A percentile compares a stretch with the other conserved stretches of the same genome.
These are phyloP conservation scores for Steinernema carpocapsae DNA, from an alignment of 2,888 invertebrate species.

Conservation along the genomic window DNA sequence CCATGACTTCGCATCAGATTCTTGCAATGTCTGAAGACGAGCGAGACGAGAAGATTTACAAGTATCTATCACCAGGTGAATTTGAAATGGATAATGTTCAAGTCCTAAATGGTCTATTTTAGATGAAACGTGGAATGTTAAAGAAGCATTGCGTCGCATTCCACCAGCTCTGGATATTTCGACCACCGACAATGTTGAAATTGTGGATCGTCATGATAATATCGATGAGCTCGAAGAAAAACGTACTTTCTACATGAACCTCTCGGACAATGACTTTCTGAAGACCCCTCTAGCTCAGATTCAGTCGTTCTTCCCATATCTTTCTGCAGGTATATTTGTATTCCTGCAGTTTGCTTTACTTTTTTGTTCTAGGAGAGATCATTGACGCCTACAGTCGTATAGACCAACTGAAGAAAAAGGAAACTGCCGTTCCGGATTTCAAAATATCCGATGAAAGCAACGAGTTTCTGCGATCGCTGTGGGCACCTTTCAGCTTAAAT, in stretches of 20 bases:
- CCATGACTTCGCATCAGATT: not conserved
- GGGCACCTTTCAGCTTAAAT: no score
- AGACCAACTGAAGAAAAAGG: not conserved
- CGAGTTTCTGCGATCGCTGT: not conserved
- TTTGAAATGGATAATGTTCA: no score
- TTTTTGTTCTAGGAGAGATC: constrained; percentile 6
- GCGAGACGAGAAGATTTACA: constrained; percentile 17
- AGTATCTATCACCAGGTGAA: constrained; percentile 25
- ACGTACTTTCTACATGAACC: not conserved
- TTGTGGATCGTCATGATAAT: not conserved
- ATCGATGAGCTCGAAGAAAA: not conserved
- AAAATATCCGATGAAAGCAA: not conserved
- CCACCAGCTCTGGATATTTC: constrained; percentile 1
- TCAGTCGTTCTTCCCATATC: not conserved
- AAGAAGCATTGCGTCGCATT: not conserved
- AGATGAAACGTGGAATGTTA: constrained; percentile 12
- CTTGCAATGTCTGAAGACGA: not conserved
- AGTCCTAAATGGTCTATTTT: no score
- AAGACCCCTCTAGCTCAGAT: not conserved
- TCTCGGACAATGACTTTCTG: not conserved
- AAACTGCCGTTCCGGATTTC: not conserved
- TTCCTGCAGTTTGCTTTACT: no score
- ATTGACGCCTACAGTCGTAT: constrained; percentile 5
- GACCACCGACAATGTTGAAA: not conserved
- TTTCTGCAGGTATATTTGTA: not conserved